Evolutionary conservation across 1,140 invertebrate species (phyloP).

Genomic region (Stratiolaelaps scimitus): DNA sequence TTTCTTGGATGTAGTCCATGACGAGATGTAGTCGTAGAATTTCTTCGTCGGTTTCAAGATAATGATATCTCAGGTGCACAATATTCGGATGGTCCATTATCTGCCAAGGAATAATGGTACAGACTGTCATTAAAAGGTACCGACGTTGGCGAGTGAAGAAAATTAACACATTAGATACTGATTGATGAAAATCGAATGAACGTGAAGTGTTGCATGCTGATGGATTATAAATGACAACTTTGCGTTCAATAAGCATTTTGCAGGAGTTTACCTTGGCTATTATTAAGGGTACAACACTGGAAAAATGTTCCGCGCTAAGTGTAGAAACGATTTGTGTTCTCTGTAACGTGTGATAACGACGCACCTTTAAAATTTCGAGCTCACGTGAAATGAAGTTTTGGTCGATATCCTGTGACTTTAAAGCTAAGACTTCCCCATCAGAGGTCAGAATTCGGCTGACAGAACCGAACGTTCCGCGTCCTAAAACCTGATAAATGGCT

Average conservation of each 20-base stretch:
- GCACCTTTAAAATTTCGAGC: slow-evolving; percentile 15
- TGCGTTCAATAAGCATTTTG: no score
- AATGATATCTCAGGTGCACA: not conserved
- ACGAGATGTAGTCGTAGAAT: not conserved
- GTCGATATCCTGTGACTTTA: slow-evolving; percentile 5
- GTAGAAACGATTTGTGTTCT: no score
- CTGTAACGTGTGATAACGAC: no score
- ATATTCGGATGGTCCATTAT: slow-evolving; percentile 8
- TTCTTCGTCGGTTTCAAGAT: not conserved
- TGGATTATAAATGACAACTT: no score
- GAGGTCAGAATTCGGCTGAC: not conserved
- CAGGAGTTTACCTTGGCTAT: no score
- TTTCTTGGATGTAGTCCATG: slow-evolving; percentile 24
- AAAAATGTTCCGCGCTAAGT: no score
- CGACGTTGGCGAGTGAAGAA: no score
- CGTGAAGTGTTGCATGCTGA: no score
- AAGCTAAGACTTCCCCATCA: not conserved
- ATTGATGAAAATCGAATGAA: no score
- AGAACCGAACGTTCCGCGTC: slow-evolving; percentile 4
- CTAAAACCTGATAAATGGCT: not conserved
- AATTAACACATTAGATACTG: no score
- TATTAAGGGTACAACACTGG: no score
- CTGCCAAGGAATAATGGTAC: not conserved
- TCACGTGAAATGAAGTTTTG: slow-evolving; percentile 17
- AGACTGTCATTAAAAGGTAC: no score